Conservation (phyloP, 2,888 invertebrate species). For the Rhingia rostrata region DNA sequence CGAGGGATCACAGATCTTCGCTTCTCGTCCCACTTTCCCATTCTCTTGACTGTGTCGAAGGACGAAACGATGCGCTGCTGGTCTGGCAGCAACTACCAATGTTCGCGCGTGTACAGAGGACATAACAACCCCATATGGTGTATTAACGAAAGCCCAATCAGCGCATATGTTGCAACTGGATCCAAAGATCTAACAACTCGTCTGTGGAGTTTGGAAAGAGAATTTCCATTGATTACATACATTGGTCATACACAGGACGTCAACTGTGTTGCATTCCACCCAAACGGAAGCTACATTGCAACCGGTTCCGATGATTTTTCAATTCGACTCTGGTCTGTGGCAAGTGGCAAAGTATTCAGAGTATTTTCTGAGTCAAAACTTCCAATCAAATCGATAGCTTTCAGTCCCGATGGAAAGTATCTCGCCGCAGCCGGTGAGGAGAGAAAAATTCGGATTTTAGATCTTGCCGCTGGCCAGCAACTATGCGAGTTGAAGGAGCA, state of each 20-base stretch:
- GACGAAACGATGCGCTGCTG: conserved; percentile 91
- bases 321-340: conserved; percentile 93
- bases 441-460: conserved; percentile 86
- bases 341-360: conserved; percentile 91
- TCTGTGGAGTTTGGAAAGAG: conserved; percentile 91
- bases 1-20: conserved; percentile 87
- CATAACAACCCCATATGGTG: conserved; percentile 96
- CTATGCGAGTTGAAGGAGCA: conserved; percentile 86
- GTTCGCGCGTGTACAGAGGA: conserved; percentile 87
- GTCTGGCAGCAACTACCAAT: conserved; percentile 87
- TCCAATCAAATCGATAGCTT: conserved; percentile 89
- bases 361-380: conserved; percentile 91
- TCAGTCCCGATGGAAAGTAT: conserved; percentile 92
- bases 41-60: conserved; percentile 88
- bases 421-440: conserved; percentile 92
- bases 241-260: conserved; percentile 95
- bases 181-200: conserved; percentile 94
- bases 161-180: conserved; percentile 93
- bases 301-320: conserved; percentile 96
- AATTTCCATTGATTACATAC: conserved; percentile 92
- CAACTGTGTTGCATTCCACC: conserved; percentile 90
- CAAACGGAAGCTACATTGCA: conserved; percentile 94
- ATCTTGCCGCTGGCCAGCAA: conserved; percentile 86
- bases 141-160: conserved; percentile 88
- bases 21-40: conserved; percentile 85